Evolutionary conservation across 2,113 vertebrate species (phyloP), one percentile per base, ranked within the genome.

Genomic region (Nyctereutes procyonoides): DNA sequence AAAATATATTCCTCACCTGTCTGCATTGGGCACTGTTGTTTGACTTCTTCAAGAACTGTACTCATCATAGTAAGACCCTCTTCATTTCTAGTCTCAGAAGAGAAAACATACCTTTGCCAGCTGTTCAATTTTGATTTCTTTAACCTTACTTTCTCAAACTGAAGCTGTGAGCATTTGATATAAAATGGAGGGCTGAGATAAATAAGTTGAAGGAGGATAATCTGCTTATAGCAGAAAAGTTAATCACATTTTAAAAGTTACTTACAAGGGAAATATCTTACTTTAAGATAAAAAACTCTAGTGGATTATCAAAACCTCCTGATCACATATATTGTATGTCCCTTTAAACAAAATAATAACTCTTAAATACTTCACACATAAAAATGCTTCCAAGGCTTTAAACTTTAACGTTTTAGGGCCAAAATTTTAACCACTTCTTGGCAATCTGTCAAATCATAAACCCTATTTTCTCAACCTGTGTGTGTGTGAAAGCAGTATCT

Each of bases 51-150:
- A 87, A 95, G 83, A 95, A 86, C 38, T 74, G 12, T 56, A 28
- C 53, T 81, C 93, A 88, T 69, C n/a, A 88, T 24, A 67, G 56
- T 80, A 83, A 88, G 22, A 53, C 63, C 87, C 65, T 90, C 88
- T 86, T 93, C 56, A 97, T 84, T 96, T 97, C 93, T 90, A 93
- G 22, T 87, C 76, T 96, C 97, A 92, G 17, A 13, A 97, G 53
- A 92, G 15, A 97, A 96, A 96, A 82, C 51, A 95, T 48, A 22
- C 32, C 63, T 93, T 82, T 96, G 77, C 55, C 86, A 97, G 88
- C 51, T 95, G 38, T 85, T 65, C 74, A 84, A 67, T 90, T 96
- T 80, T 93, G 9, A 95, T 90, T 95, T 81, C 58, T 60, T 90
- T 95, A 95, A 92, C 65, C 30, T 96, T 58, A 87, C 63, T 90